Evolutionary conservation across 2,113 vertebrate species (phyloP).

Genomic region (Phylloscopus whistleri): DNA sequence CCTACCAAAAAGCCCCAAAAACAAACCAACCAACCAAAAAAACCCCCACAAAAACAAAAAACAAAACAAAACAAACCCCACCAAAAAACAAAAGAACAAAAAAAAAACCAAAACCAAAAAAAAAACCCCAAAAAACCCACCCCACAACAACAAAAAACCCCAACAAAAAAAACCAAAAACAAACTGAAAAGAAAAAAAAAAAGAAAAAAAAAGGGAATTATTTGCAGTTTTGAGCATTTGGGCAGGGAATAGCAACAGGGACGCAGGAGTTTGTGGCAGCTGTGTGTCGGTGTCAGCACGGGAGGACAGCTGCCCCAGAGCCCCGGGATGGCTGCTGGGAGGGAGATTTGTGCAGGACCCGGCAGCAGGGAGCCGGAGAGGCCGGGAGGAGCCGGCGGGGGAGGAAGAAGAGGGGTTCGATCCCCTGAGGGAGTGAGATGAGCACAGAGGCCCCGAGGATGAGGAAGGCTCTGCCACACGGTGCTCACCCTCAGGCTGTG

Average conservation of each 20-base stretch:
- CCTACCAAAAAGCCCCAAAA: too few relatives aligned
- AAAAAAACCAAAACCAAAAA: too few relatives aligned
- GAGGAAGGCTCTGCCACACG: fast-evolving
- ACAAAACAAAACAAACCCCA: too few relatives aligned
- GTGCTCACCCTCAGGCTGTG: neutral
- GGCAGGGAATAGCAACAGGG: neutral
- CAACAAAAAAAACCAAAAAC: too few relatives aligned
- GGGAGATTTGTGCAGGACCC: neutral
- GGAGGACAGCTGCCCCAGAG: neutral
- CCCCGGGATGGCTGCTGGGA: fast-evolving
- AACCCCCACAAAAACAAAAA: too few relatives aligned
- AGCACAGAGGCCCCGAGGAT: too few relatives aligned
- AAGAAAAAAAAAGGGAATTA: too few relatives aligned
- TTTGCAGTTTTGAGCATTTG: neutral
- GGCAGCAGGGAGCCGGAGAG: neutral
- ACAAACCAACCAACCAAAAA: too few relatives aligned
- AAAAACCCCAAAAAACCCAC: too few relatives aligned
- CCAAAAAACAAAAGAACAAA: too few relatives aligned
- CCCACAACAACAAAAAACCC: too few relatives aligned
- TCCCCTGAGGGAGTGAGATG: too few relatives aligned
- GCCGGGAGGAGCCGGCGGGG: neutral
- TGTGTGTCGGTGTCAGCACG: neutral
- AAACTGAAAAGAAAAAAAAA: neutral
- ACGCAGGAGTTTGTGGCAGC: neutral
- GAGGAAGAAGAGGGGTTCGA: neutral